phyloP scores from a whole-genome alignment of 2,888 invertebrate genomes.

The Drosophila cognata region DNA sequence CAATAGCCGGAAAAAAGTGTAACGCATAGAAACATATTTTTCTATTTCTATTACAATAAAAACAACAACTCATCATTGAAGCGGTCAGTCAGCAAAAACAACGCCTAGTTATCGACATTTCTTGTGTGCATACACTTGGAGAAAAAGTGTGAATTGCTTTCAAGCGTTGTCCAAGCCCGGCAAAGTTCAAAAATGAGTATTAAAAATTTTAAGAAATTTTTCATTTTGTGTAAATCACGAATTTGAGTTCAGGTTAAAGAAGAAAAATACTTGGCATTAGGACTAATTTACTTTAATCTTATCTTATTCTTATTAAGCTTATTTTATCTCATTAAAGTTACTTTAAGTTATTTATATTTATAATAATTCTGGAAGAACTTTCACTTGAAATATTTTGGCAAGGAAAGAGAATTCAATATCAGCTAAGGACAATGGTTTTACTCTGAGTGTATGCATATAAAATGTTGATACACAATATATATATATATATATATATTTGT shows the following conservation, averaged over 20 bases:
- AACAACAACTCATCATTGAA: constrained; percentile 76
- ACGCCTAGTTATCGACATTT: constrained; percentile 70
- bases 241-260: not conserved
- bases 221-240: not conserved
- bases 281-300: not conserved
- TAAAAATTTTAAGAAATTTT: not conserved
- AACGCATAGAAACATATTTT: constrained; percentile 18
- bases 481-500: not conserved
- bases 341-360: not conserved
- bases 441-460: constrained; percentile 6
- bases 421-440: not conserved
- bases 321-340: no score
- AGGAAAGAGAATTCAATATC: not conserved
- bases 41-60: constrained; percentile 43
- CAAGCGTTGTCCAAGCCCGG: no score
- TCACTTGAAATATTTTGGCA: not conserved
- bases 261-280: not conserved
- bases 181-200: not conserved
- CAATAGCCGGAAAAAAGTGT: constrained; percentile 60
- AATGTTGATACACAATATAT: constrained; percentile 6
- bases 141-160: not conserved
- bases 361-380: not conserved
- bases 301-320: no score
- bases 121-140: constrained; percentile 4
- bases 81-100: constrained; percentile 62